Conservation (phyloP, 2,797 vertebrate species). For the Poeciliopsis infans region DNA sequence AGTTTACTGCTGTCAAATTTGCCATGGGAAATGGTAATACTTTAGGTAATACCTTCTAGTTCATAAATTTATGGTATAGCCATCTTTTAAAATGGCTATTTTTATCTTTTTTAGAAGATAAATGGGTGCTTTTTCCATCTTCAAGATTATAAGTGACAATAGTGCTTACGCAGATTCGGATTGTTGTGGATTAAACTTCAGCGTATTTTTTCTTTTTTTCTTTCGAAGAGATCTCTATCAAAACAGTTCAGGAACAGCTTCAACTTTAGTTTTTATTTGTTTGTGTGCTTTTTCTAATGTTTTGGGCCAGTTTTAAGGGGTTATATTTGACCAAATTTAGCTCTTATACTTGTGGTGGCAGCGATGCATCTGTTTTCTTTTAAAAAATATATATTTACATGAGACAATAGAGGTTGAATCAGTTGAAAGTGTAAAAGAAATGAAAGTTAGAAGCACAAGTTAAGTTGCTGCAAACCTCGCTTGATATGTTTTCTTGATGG, state of each 20-base stretch:
- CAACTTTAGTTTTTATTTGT: not conserved
- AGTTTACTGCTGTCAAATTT: not conserved
- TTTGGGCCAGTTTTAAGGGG: not conserved
- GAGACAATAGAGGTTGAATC: not conserved
- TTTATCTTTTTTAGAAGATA: not conserved
- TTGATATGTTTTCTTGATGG: not conserved
- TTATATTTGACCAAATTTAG: not conserved
- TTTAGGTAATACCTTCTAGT: not conserved
- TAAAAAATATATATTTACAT: not conserved
- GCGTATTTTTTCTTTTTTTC: not conserved
- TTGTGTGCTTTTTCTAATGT: not conserved
- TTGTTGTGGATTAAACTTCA: not conserved
- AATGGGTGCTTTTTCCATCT: not conserved
- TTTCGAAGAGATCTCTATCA: not conserved
- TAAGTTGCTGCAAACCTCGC: not conserved
- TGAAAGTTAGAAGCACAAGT: slow-evolving; percentile 1
- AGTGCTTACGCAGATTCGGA: not conserved
- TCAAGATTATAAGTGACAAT: not conserved
- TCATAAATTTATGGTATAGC: too few species aligned
- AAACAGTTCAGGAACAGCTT: not conserved
- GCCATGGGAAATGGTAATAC: not conserved
- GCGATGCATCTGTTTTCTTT: not conserved
- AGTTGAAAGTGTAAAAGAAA: not conserved
- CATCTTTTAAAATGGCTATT: too few species aligned
- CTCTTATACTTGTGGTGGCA: not conserved